Percentiles rank a stretch among this genome's conserved stretches.
These are phyloP conservation scores for Varanus komodoensis DNA, from an alignment of 2,113 vertebrate species.

Conservation along the genomic window DNA sequence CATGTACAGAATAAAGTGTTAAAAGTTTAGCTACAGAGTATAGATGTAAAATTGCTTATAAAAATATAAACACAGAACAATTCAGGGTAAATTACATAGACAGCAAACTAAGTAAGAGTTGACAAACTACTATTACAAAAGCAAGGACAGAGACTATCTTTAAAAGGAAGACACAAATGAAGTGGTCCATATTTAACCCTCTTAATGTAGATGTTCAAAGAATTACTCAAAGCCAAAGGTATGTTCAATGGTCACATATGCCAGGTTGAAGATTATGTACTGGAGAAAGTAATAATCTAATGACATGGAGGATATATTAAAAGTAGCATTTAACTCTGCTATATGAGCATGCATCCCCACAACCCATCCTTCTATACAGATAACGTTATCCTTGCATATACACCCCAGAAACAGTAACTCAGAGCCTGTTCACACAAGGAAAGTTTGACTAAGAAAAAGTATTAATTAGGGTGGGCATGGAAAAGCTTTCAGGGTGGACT, in stretches of 20 bases:
- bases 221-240: not conserved
- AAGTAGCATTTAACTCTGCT: not conserved
- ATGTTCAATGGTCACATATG: not conserved
- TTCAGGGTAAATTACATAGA: not conserved
- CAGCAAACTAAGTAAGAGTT: not conserved
- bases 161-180: not conserved
- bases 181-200: not conserved
- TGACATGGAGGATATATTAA: not conserved
- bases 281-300: not conserved
- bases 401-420: not conserved
- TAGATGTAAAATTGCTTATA: constrained; percentile 3
- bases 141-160: no score
- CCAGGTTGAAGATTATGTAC: not conserved
- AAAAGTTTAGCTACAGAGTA: not conserved
- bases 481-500: not conserved
- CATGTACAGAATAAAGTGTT: not conserved
- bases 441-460: not conserved
- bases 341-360: not conserved
- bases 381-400: not conserved
- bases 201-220: not conserved
- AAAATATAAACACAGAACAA: constrained; percentile 29
- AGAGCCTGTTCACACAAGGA: not conserved
- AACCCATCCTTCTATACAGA: not conserved
- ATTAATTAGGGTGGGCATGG: not conserved
- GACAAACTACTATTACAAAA: not conserved